Evolutionary conservation across 2,797 vertebrate genomes (phyloP).

Genomic region (Takifugu ocellatus): DNA sequence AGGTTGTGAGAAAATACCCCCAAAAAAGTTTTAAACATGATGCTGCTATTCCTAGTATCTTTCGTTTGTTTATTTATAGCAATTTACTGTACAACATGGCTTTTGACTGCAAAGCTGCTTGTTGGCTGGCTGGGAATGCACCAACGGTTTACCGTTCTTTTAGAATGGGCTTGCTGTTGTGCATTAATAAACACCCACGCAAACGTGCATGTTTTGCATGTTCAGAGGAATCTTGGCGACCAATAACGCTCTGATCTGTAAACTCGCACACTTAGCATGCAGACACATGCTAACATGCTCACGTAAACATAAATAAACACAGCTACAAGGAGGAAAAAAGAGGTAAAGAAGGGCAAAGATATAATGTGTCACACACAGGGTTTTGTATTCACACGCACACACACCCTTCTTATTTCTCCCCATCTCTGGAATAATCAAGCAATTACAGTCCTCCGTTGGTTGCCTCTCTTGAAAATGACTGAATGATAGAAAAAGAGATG

Average conservation of each 20-base stretch:
- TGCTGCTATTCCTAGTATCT: too few species aligned
- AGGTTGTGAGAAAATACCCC: too few species aligned
- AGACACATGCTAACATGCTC: conserved; percentile 1
- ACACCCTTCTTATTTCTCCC: neutral
- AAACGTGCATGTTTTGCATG: conserved; percentile 29
- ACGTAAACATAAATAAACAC: neutral
- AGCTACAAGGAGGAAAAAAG: neutral
- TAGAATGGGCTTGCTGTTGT: neutral
- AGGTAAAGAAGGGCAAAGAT: neutral
- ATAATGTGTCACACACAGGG: neutral
- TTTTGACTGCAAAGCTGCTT: conserved; percentile 25
- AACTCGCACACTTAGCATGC: conserved; percentile 16
- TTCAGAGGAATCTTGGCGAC: conserved; percentile 42
- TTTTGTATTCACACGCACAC: neutral
- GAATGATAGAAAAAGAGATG: conserved; percentile 26
- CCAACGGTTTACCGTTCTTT: conserved; percentile 19
- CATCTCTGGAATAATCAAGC: conserved; percentile 26
- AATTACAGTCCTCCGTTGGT: conserved; percentile 34
- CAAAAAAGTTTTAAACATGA: too few species aligned
- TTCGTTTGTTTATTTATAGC: too few species aligned
- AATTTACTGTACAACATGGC: too few species aligned
- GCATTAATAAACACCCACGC: conserved; percentile 8
- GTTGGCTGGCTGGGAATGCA: conserved; percentile 15
- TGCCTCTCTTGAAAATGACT: conserved; percentile 46
- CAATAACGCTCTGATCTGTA: conserved; percentile 38